Percentiles rank a stretch among this genome's conserved stretches.
phyloP scores from a whole-genome alignment of 2,888 invertebrate species.

The Eledona agricola region DNA sequence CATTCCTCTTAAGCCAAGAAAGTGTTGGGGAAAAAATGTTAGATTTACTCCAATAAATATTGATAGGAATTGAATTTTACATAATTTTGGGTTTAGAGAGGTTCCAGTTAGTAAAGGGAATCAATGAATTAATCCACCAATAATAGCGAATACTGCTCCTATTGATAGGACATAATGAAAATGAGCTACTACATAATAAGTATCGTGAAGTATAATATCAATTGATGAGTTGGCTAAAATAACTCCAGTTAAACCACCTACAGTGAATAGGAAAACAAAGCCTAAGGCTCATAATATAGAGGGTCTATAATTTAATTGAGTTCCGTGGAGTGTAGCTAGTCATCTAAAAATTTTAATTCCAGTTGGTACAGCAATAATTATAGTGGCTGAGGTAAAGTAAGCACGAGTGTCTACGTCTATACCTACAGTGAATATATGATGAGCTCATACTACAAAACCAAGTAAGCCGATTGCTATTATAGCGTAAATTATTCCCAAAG shows the following conservation, averaged over 20 bases:
- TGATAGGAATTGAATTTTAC: slow-evolving; percentile 73
- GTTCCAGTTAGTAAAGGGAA: slow-evolving; percentile 74
- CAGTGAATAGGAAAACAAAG: slow-evolving; percentile 80
- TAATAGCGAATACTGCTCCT: slow-evolving; percentile 82
- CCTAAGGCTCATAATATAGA: slow-evolving; percentile 74
- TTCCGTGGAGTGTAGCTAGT: slow-evolving; percentile 75
- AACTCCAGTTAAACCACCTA: slow-evolving; percentile 76
- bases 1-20: slow-evolving; percentile 75
- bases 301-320: slow-evolving; percentile 68
- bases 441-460: slow-evolving; percentile 86
- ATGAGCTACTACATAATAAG: slow-evolving; percentile 86
- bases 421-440: slow-evolving; percentile 86
- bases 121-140: slow-evolving; percentile 78
- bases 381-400: slow-evolving; percentile 84
- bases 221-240: slow-evolving; percentile 78
- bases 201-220: slow-evolving; percentile 81
- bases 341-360: slow-evolving; percentile 87
- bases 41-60: slow-evolving; percentile 82
- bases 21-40: slow-evolving; percentile 85
- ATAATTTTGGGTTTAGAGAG: slow-evolving; percentile 66
- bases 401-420: slow-evolving; percentile 86
- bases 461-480: slow-evolving; percentile 82
- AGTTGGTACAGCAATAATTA: slow-evolving; percentile 87
- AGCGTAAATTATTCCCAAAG: slow-evolving; percentile 83
- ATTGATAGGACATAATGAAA: slow-evolving; percentile 85